A percentile compares a stretch with the other conserved stretches of the same genome.
Evolutionary conservation across 2,797 vertebrate genomes (phyloP).

Genomic region (Poeciliopsis turneri): DNA sequence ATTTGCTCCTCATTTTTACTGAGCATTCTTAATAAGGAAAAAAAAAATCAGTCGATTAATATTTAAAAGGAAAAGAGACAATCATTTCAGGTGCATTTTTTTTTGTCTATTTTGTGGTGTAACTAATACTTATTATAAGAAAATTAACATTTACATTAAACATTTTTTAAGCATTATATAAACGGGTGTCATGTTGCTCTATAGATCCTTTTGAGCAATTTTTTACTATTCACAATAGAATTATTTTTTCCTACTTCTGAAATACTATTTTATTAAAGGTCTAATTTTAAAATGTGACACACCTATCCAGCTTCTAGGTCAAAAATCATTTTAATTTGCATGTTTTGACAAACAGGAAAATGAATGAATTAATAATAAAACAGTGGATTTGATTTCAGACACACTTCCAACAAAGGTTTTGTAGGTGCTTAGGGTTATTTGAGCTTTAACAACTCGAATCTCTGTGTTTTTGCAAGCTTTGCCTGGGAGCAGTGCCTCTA

Average conservation of each 20-base stretch:
- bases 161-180: background rate
- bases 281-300: background rate
- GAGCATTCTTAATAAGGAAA: background rate
- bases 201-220: background rate
- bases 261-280: background rate
- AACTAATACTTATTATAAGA: background rate
- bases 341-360: background rate
- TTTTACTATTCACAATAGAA: background rate
- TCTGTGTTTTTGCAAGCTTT: slow-evolving; percentile 44
- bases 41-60: background rate
- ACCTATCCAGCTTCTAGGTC: background rate
- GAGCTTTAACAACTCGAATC: slow-evolving; percentile 38
- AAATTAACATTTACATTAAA: background rate
- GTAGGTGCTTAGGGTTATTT: slow-evolving; percentile 26
- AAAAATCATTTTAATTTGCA: background rate
- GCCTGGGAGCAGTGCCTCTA: slow-evolving; percentile 41
- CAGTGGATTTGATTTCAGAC: background rate
- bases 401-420: slow-evolving; percentile 3
- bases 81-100: background rate
- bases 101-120: background rate
- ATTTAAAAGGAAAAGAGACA: background rate
- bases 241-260: background rate
- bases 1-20: background rate
- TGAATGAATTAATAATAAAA: background rate
- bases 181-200: background rate